Conservation (phyloP, 1,140 invertebrate genomes). For the Drosophila takahashii region DNA sequence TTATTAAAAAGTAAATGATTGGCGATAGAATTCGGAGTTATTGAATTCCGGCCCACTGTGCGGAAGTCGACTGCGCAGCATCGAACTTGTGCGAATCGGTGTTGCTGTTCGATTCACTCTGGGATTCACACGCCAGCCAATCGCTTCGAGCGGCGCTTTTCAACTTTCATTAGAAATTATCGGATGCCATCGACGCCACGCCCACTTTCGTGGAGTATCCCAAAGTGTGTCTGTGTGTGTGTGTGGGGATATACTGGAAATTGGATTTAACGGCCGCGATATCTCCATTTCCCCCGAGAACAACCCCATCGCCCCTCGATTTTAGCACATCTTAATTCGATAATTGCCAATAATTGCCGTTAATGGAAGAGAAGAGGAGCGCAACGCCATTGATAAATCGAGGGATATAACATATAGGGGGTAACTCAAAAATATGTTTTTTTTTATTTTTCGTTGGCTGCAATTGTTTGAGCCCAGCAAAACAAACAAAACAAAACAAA, state of each 20-base stretch:
- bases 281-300: constrained; percentile 16
- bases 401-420: not conserved
- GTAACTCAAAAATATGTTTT: not conserved
- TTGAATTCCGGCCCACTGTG: constrained; percentile 15
- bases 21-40: not conserved
- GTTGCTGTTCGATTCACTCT: too few relatives aligned
- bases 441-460: too few relatives aligned
- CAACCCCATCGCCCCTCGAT: not conserved
- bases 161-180: constrained; percentile 81
- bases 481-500: constrained; percentile 62
- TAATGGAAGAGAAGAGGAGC: constrained; percentile 58
- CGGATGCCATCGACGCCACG: constrained; percentile 44
- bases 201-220: constrained; percentile 23
- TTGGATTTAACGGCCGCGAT: constrained; percentile 40
- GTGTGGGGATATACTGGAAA: constrained; percentile 15
- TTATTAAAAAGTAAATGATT: too few relatives aligned
- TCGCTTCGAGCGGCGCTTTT: constrained; percentile 65
- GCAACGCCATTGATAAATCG: constrained; percentile 62
- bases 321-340: constrained; percentile 65
- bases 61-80: constrained; percentile 18
- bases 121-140: constrained; percentile 71
- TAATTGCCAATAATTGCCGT: constrained; percentile 70
- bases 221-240: constrained; percentile 3
- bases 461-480: constrained; percentile 46
- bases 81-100: too few relatives aligned